Evolutionary conservation across 1,140 invertebrate genomes (phyloP).

Genomic region (Hydropsyche tenuis): DNA sequence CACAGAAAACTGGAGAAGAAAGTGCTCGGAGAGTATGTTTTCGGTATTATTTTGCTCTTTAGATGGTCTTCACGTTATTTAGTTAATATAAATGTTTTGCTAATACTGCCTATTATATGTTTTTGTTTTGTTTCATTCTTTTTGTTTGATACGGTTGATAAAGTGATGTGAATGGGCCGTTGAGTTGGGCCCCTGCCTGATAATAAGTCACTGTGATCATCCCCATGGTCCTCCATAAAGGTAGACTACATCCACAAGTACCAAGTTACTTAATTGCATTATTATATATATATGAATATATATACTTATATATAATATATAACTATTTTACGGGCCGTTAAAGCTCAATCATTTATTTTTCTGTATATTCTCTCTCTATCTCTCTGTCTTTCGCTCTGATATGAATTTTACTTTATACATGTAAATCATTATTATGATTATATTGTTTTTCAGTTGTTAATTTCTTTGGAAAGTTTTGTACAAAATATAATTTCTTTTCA

Average conservation of each 20-base stretch:
- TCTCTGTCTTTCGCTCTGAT: conserved; percentile 48
- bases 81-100: conserved; percentile 33
- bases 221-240: conserved; percentile 46
- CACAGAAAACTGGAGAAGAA: conserved; percentile 20
- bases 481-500: conserved; percentile 19
- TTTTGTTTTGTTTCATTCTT: conserved; percentile 46
- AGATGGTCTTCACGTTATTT: conserved; percentile 34
- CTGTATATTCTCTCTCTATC: conserved; percentile 48
- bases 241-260: conserved; percentile 57
- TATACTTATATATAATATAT: conserved; percentile 49
- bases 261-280: conserved; percentile 55
- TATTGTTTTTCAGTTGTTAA: conserved; percentile 14
- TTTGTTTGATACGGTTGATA: conserved; percentile 49
- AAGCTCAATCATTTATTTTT: conserved; percentile 46
- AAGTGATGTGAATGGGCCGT: conserved; percentile 50
- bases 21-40: conserved; percentile 27
- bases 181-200: conserved; percentile 51
- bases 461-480: conserved; percentile 33
- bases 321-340: conserved; percentile 53
- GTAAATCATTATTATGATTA: conserved; percentile 35
- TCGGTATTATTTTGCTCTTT: conserved; percentile 25
- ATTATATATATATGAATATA: conserved; percentile 50
- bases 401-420: conserved; percentile 45
- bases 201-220: conserved; percentile 56
- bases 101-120: conserved; percentile 47